These are phyloP conservation scores for Zaprionus tsacasi DNA, from an alignment of 1,140 invertebrate genomes.

Conservation along the genomic window DNA sequence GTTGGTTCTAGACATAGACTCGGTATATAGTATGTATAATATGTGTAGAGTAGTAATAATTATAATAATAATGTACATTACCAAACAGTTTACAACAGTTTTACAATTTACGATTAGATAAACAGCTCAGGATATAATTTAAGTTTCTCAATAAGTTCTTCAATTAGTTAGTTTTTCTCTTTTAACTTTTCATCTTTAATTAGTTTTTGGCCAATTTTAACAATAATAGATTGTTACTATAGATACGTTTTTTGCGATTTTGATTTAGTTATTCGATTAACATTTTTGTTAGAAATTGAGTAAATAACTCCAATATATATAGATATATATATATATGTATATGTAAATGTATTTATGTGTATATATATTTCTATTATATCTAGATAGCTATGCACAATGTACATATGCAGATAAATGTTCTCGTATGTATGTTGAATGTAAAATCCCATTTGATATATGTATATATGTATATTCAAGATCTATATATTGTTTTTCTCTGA, in stretches of 20 bases:
- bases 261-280: conserved; percentile 52
- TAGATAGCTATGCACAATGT: conserved; percentile 21
- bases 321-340: neutral
- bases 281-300: conserved; percentile 31
- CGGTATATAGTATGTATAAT: conserved; percentile 42
- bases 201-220: conserved; percentile 62
- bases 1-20: conserved; percentile 57
- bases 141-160: conserved; percentile 27
- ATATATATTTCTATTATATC: conserved; percentile 4
- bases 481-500: conserved; percentile 49
- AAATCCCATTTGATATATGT: conserved; percentile 49
- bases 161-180: conserved; percentile 15
- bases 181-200: conserved; percentile 10
- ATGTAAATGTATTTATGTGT: neutral
- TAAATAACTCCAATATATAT: conserved; percentile 30
- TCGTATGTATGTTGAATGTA: conserved; percentile 37
- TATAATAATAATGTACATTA: conserved; percentile 50
- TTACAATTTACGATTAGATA: conserved; percentile 54
- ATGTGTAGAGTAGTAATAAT: neutral
- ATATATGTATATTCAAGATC: conserved; percentile 29
- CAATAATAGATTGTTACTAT: conserved; percentile 56
- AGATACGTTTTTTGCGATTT: conserved; percentile 35
- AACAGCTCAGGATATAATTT: conserved; percentile 52
- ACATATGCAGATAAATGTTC: conserved; percentile 25
- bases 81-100: conserved; percentile 74